Percentiles rank a stretch among this genome's conserved stretches.
Evolutionary conservation across 2,113 vertebrate species (phyloP).

Genomic region (Chamaea fasciata): DNA sequence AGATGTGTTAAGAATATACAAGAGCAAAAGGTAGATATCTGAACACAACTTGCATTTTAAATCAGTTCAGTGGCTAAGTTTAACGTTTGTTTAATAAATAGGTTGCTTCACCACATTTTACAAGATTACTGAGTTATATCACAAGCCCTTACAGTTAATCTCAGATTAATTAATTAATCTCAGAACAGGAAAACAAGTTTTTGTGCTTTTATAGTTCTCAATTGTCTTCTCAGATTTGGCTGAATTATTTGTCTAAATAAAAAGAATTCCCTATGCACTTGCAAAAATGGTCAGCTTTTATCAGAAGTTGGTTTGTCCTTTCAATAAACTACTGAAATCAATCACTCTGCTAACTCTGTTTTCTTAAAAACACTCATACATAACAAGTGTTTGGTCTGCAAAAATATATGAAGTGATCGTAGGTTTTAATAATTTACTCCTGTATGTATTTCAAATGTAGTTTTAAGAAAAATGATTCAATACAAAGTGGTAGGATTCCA

Average conservation of each 20-base stretch:
- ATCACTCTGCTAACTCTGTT: not conserved
- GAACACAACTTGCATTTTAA: not conserved
- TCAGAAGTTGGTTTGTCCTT: constrained; percentile 17
- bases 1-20: not conserved
- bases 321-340: constrained; percentile 25
- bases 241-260: not conserved
- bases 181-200: not conserved
- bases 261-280: not conserved
- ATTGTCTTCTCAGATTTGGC: not conserved
- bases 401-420: not conserved
- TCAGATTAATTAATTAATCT: not conserved
- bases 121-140: not conserved
- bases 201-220: not conserved
- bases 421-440: not conserved
- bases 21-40: not conserved
- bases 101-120: not conserved
- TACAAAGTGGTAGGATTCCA: not conserved
- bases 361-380: not conserved
- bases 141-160: not conserved
- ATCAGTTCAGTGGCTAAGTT: not conserved
- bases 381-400: not conserved
- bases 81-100: not conserved
- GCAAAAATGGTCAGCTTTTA: constrained; percentile 13
- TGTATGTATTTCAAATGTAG: not conserved
- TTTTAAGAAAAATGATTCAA: not conserved